Conservation (phyloP, 2,888 invertebrate species). For the Himalopsyche tibetana region DNA sequence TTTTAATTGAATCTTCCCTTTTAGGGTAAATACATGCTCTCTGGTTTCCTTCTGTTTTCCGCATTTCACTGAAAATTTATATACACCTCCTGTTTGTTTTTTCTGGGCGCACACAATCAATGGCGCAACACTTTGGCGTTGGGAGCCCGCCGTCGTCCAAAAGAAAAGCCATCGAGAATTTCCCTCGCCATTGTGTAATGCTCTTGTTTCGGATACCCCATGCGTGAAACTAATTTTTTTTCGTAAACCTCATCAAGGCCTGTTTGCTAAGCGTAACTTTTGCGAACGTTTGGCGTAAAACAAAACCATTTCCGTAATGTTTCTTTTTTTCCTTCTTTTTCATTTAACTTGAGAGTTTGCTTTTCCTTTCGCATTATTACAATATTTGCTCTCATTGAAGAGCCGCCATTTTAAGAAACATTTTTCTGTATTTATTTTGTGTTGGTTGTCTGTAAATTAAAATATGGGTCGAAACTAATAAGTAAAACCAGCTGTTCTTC, state of each 20-base stretch:
- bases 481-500: too few species aligned
- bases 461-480: too few species aligned
- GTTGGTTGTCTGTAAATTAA: too few species aligned
- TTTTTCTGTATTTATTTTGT: neutral
- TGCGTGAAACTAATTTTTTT: conserved; percentile 63
- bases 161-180: conserved; percentile 26
- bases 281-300: conserved; percentile 51
- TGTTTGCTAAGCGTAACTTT: conserved; percentile 51
- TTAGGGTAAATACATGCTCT: too few species aligned
- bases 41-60: too few species aligned
- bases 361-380: conserved; percentile 58
- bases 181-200: conserved; percentile 15
- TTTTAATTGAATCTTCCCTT: conserved; percentile 22
- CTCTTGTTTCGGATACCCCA: conserved; percentile 60
- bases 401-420: neutral
- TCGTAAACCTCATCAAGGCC: conserved; percentile 57
- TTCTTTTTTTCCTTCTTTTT: conserved; percentile 51
- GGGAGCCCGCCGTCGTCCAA: neutral
- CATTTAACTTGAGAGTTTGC: conserved; percentile 58
- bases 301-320: conserved; percentile 48
- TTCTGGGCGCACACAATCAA: conserved; percentile 8
- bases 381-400: conserved; percentile 54
- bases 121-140: conserved; percentile 5
- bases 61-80: conserved; percentile 11
- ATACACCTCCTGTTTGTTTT: conserved; percentile 1